Evolutionary conservation across 92 coral and sea anemone genomes (phyloP), one percentile per base, ranked within the genome.

Genomic region (Siderastrea radians): DNA sequence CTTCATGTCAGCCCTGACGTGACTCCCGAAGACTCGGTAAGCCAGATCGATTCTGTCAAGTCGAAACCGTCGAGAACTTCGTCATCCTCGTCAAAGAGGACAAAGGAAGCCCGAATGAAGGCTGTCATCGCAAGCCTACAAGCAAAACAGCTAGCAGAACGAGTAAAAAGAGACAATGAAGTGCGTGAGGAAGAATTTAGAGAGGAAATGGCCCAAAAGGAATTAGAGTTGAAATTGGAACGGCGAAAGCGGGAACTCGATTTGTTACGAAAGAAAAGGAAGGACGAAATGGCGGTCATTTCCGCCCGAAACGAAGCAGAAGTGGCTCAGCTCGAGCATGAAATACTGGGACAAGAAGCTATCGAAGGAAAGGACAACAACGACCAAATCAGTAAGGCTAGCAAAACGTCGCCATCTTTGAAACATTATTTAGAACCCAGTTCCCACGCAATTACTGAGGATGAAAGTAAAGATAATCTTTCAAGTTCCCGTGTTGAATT

Each of bases 61-160:
- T 81, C 62, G 13, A 64, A 64, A 14, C n/a, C 43, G 45, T 48
- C 77, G 12, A 5, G 14, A 11, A 45, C 48, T 53, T 72, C 54
- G 57, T 55, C 17, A 14, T 62, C 60, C 53, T 64, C 74, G 17
- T 80, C 84, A 48, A 68, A 16, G 81, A 77, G 81, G 52, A 55
- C 3, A 16, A 46, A 14, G 13, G 81, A 65, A 1, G 84, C 84
- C 13, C 26, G 0, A 65, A 51, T 65, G 8, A 62, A 65, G 45
- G 84, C 60, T 4, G 84, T 74, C 61, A 52, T 66, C 48, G 13
- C 84, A 49, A 80, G 50, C 74, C 60, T 80, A 2, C 74, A 47
- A 52, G 84, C 72, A 48, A 80, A 48, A 80, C 84, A 80, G 62
- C 45, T 26, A 45, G 62, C 73, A 13, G 55, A 65, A 80, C 84